Percentiles rank a stretch among this genome's conserved stretches.
Evolutionary conservation across 2,797 vertebrate genomes (phyloP).

Genomic region (Chaetophractus vellerosus): DNA sequence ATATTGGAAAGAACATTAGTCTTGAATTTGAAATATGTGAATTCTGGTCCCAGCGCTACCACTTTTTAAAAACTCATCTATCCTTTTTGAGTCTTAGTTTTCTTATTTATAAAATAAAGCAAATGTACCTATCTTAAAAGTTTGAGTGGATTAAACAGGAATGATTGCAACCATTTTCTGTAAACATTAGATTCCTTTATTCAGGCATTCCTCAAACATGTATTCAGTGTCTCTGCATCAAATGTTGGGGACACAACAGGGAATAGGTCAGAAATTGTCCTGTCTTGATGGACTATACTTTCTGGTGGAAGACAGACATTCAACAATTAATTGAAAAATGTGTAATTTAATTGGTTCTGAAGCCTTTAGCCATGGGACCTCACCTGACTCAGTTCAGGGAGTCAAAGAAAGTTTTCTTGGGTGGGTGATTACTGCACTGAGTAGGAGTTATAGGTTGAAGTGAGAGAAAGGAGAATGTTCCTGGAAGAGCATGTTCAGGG

Average conservation of each 20-base stretch:
- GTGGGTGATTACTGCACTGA: neutral
- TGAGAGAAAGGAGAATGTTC: neutral
- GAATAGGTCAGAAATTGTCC: neutral
- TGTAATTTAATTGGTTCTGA: neutral
- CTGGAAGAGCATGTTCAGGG: neutral
- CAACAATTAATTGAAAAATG: too few relatives aligned
- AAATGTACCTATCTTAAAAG: neutral
- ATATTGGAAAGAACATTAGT: neutral
- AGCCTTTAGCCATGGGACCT: neutral
- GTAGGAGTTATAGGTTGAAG: neutral
- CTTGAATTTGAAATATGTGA: neutral
- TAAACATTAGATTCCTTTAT: neutral
- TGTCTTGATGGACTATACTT: neutral
- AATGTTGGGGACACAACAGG: neutral
- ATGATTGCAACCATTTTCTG: neutral
- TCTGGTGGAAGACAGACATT: neutral
- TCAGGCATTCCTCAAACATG: neutral
- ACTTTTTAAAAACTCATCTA: neutral
- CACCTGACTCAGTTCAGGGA: accelerated
- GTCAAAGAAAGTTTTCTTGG: neutral
- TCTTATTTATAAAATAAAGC: constrained; percentile 49
- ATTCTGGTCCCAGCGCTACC: neutral
- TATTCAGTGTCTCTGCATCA: neutral
- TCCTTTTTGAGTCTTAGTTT: constrained; percentile 4
- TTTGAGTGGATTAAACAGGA: neutral